phyloP scores from a whole-genome alignment of 2,888 invertebrate species.

The Boloria euphrosyne region DNA sequence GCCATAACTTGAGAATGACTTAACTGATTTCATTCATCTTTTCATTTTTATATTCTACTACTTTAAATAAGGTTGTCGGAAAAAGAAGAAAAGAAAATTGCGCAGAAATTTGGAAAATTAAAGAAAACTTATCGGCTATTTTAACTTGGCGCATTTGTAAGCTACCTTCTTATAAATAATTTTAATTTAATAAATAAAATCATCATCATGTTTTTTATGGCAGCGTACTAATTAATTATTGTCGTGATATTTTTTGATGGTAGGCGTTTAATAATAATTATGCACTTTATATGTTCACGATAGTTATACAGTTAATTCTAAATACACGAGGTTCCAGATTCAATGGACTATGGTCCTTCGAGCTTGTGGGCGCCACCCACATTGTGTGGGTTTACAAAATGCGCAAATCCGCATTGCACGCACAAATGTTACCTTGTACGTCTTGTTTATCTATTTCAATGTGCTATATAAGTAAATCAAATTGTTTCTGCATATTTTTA shows the following conservation, averaged over 20 bases:
- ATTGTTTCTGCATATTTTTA: constrained; percentile 1
- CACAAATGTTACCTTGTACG: constrained; percentile 58
- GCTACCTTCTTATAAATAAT: no score
- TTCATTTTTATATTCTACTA: no score
- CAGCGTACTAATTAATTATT: constrained; percentile 59
- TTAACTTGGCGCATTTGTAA: no score
- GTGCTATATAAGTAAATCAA: constrained; percentile 12
- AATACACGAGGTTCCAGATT: constrained; percentile 34
- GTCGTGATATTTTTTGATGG: constrained; percentile 62
- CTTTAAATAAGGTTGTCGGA: no score
- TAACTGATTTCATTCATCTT: no score
- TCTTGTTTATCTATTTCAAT: constrained; percentile 19
- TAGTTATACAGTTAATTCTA: constrained; percentile 20
- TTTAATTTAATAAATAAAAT: no score
- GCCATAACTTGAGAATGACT: no score
- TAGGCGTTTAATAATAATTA: constrained; percentile 41
- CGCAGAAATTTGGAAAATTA: no score
- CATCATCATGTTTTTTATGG: no score
- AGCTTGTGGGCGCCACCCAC: constrained; percentile 53
- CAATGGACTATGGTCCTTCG: constrained; percentile 47
- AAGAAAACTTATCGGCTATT: no score
- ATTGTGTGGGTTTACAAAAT: constrained; percentile 56
- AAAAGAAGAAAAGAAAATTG: no score
- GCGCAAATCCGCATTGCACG: constrained; percentile 72
- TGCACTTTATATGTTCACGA: constrained; percentile 20